Evolutionary conservation across 2,113 vertebrate species (phyloP).

Genomic region (Peucedramus taeniatus): DNA sequence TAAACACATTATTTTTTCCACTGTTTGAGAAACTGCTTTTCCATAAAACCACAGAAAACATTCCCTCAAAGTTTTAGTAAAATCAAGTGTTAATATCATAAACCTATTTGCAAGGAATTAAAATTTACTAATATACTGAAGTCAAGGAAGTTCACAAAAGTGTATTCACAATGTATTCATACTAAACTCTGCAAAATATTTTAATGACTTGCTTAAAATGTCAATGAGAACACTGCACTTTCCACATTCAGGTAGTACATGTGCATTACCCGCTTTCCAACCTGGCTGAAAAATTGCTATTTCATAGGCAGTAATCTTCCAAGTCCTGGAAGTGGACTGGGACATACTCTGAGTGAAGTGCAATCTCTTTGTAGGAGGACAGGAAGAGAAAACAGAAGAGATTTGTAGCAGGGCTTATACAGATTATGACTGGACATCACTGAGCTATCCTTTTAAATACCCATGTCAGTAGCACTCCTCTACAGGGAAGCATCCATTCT

Average conservation of each 20-base stretch:
- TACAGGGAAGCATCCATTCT: not conserved
- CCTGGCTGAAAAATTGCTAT: not conserved
- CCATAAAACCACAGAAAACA: not conserved
- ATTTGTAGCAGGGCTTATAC: not conserved
- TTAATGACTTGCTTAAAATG: not conserved
- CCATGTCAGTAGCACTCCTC: not conserved
- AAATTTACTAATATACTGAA: not conserved
- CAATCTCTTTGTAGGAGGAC: not conserved
- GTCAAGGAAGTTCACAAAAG: not conserved
- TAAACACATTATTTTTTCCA: not conserved
- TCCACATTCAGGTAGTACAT: not conserved
- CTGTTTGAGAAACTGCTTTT: not conserved
- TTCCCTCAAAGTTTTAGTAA: not conserved
- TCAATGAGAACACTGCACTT: not conserved
- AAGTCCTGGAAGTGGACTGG: not conserved
- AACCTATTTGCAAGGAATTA: not conserved
- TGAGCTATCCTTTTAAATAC: not conserved
- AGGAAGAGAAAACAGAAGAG: not conserved
- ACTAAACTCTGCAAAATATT: slow-evolving; percentile 5
- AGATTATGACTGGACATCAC: not conserved
- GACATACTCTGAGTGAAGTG: not conserved
- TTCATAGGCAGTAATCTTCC: not conserved
- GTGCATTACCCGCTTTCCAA: not conserved
- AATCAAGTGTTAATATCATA: not conserved
- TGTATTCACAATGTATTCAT: not conserved